Base-by-base conservation (phyloP, 2,113 vertebrate species). In the Apus apus region DNA sequence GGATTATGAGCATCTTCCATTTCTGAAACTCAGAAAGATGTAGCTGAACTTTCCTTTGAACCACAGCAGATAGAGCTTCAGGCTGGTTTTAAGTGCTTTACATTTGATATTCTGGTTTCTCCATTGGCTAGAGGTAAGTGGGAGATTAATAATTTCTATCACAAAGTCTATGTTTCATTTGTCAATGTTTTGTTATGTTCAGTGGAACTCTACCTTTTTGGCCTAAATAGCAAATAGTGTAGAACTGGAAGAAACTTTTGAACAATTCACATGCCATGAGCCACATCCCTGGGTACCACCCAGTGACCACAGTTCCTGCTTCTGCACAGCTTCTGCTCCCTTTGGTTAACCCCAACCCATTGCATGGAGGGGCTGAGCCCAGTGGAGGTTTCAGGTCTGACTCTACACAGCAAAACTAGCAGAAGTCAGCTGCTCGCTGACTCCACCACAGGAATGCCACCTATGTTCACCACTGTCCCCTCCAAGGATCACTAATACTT, bases 321-420 rank as follows among this genome's bases (percentile, higher is more conserved):
- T 91, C 79, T 90, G 46, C 91, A 77, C 26, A 74, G 68, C 32
- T 48, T 77, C 54, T 91, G 38, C 68, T 90, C 83, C 40, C 38
- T 90, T 65, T 94, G 81, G 87, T 93, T 94, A 95, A 89, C 70
- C 84, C 70, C 36, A 92, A 25, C n/a, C 57, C 75, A 17, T 12
- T 19, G 56, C 46, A 65, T 13, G 29, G 90, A 92, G 46, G 25
- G 83, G 58, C 54, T 87, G 66, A 89, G 38, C 72, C 75, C n/a
- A 48, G 23, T 23, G 62, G n/a, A 82, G 4, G 46, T 76, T 79
- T 91, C 90, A 86, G 64, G 71, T 90, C 45, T 86, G 85, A 48
- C 19, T 75, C 23, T 61, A 29, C 27, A 30, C 17, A 54, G 74
- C 65, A 60, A 36, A 89, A 26, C 43, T 45, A 64, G 67, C 87